Percentiles rank a stretch among this genome's conserved stretches.
Conservation (phyloP, 2,797 vertebrate species). For the Natrix natrix region DNA sequence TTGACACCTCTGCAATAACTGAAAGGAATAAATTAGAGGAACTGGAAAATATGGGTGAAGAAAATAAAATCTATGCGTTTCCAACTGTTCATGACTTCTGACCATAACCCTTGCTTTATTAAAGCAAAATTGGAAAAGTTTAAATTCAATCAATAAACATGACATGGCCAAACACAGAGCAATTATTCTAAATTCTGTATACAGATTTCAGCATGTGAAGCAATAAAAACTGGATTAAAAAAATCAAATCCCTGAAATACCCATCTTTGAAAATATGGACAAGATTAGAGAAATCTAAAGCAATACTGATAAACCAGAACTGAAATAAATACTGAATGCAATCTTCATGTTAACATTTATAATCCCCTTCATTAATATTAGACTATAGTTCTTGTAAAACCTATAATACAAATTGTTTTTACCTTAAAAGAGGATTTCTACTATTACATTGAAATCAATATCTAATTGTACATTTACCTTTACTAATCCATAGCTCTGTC, state of each 20-base stretch:
- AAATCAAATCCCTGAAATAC: neutral
- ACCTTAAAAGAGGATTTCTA: neutral
- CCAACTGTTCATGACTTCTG: neutral
- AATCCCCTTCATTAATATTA: neutral
- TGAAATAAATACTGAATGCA: neutral
- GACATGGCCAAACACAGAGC: neutral
- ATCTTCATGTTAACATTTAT: neutral
- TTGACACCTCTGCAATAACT: no score
- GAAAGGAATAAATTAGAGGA: neutral
- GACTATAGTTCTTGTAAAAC: neutral
- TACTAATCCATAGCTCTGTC: neutral
- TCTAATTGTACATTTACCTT: neutral
- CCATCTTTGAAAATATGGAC: neutral
- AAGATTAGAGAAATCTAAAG: neutral
- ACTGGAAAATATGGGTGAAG: neutral
- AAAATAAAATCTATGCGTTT: neutral
- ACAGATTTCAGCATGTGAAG: neutral
- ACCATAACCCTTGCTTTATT: neutral
- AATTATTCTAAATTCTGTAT: neutral
- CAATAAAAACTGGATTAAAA: neutral
- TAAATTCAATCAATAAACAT: neutral
- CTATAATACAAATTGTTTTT: neutral
- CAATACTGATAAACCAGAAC: neutral
- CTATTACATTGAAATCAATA: neutral
- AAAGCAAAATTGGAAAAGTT: neutral